These are phyloP conservation scores for Cololabis saira DNA, from an alignment of 2,113 vertebrate species.

Conservation along the genomic window DNA sequence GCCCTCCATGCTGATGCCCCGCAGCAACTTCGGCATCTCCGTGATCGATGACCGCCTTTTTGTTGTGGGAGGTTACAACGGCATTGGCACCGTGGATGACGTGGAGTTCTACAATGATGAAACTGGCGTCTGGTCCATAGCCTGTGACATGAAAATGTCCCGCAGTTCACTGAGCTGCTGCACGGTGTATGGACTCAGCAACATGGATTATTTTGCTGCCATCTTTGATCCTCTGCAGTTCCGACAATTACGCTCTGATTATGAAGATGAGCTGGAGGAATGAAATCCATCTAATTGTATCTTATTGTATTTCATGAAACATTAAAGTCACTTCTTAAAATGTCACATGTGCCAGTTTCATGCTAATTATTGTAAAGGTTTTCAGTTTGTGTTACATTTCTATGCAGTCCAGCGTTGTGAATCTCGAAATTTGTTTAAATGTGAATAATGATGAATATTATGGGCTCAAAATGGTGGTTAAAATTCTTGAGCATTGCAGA, in stretches of 20 bases:
- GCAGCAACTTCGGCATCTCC: constrained; percentile 88
- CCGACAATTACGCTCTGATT: background rate
- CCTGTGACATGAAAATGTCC: constrained; percentile 78
- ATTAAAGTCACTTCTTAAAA: too few species aligned
- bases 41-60: constrained; percentile 74
- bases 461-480: too few species aligned
- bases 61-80: constrained; percentile 62
- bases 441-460: too few species aligned
- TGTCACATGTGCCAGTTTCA: too few species aligned
- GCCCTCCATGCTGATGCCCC: constrained; percentile 79
- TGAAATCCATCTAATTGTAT: background rate
- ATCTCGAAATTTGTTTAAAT: too few species aligned
- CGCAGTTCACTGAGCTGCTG: constrained; percentile 88
- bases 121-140: constrained; percentile 75
- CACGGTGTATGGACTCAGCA: constrained; percentile 80
- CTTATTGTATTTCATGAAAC: too few species aligned
- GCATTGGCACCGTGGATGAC: constrained; percentile 10
- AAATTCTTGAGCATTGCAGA: too few species aligned
- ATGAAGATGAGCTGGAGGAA: background rate
- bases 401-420: too few species aligned
- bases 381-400: too few species aligned
- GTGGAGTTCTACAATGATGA: constrained; percentile 61
- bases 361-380: too few species aligned
- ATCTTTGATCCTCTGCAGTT: background rate
- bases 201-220: constrained; percentile 31